Base-by-base conservation (phyloP, 2,797 vertebrate genomes). In the Lutjanus argentimaculatus region DNA sequence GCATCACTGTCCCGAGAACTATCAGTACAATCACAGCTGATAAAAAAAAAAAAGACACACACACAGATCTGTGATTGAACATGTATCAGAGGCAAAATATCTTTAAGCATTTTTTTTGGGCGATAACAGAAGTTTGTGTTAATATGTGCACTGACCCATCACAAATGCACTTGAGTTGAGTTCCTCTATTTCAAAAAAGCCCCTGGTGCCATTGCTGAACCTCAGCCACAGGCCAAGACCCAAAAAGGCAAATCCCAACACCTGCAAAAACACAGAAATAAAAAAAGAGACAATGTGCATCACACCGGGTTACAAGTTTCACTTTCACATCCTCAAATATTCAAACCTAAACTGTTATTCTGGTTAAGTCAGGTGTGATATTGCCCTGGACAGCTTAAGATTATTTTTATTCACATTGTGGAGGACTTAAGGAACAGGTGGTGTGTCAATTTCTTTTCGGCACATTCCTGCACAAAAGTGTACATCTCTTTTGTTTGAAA, bases 141-240 rank as follows among this genome's bases (percentile, higher is more conserved):
- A 10, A 36, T 45, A 25, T 1, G 7, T 0, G 16, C 16, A 84
- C 93, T 67, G n/a, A 95, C 95, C 90, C 0, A 68, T 63, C 3
- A 93, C 88, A 65, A 95, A 95, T 12, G 89, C 49, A 0, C 79
- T 81, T 0, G 92, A 93, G 73, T 88, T 85, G 14, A 94, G 56
- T 0, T 0, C 12, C 0, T 88, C 7, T 0, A 92, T 11, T 46
- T 81, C 0, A 21, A 95, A 95, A 45, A 94, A 55, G 6, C 17
- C 74, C 30, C 80, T 81, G 36, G 95, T 95, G 58, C 57, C 42
- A 0, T 16, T 0, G 21, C 94, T 93, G 72, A 94, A 89, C 30
- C 94, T 83, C 59, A 96, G 57, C 93, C 94, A 95, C 51, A 95
- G 0, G 8, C 95, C 95, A 0, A 94, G 74, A 1, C 14, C 83